These are phyloP conservation scores for Nycteola revayana DNA, from an alignment of 2,888 invertebrate species.

Conservation along the genomic window DNA sequence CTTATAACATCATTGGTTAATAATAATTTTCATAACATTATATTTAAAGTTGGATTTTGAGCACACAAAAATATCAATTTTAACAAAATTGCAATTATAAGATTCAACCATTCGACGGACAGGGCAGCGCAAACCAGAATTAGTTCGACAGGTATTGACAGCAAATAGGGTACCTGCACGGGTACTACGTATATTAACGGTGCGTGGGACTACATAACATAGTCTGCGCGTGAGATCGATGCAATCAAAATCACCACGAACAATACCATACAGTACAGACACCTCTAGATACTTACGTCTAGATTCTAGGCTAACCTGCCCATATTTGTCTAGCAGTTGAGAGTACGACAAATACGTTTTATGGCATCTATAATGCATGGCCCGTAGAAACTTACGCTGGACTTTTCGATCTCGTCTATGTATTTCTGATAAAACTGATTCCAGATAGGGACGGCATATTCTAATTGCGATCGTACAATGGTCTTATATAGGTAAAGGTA, in stretches of 20 bases:
- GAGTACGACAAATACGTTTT: not conserved
- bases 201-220: not conserved
- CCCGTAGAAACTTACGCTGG: not conserved
- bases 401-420: not conserved
- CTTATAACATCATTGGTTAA: no score
- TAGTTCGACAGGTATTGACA: not conserved
- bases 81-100: no score
- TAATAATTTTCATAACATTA: no score
- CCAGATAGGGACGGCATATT: not conserved
- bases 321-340: not conserved
- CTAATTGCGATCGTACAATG: not conserved
- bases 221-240: not conserved
- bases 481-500: not conserved
- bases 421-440: not conserved
- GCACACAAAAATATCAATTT: no score
- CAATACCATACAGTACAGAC: not conserved
- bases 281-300: not conserved
- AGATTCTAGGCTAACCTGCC: not conserved
- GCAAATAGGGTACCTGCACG: conserved; percentile 1
- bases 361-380: not conserved
- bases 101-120: not conserved
- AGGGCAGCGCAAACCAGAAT: not conserved
- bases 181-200: not conserved
- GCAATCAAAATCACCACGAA: not conserved
- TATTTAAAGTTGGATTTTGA: not conserved